A percentile compares a stretch with the other conserved stretches of the same genome.
Evolutionary conservation across 2,797 vertebrate species (phyloP).

Genomic region (Rhinoraja longicauda): DNA sequence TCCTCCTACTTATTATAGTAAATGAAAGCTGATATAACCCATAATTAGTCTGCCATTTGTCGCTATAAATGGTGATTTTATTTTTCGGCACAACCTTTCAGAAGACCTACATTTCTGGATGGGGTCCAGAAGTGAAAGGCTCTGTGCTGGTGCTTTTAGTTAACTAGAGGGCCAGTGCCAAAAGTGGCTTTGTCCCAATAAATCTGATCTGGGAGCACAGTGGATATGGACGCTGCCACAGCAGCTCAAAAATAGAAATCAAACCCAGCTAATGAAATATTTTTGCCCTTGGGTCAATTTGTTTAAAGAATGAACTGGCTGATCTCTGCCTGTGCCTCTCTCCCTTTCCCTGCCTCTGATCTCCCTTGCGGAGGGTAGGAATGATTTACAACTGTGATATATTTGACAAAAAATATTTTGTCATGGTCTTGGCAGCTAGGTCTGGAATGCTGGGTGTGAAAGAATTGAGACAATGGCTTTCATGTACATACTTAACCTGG

Average conservation of each 20-base stretch:
- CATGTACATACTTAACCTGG: neutral
- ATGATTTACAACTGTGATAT: constrained; percentile 1
- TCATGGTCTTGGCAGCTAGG: neutral
- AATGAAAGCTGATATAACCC: constrained; percentile 12
- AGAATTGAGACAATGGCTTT: constrained; percentile 11
- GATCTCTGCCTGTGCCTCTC: neutral
- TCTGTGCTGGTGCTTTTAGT: neutral
- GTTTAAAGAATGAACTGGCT: neutral
- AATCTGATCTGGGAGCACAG: neutral
- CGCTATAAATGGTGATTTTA: constrained; percentile 20
- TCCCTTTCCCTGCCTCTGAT: no score
- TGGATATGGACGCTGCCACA: neutral
- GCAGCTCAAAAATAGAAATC: neutral
- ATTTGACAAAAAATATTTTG: neutral
- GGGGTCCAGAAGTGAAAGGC: neutral
- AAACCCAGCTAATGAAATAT: constrained; percentile 11
- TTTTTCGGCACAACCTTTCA: neutral
- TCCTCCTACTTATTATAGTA: neutral
- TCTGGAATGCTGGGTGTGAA: constrained; percentile 30
- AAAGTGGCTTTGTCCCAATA: neutral
- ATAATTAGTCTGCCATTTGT: constrained; percentile 18
- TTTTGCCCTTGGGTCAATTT: neutral
- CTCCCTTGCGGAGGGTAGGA: neutral
- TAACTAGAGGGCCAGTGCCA: no score
- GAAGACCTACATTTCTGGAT: neutral